phyloP scores from a whole-genome alignment of 1,140 invertebrate species.

The Danaus melanippus region DNA sequence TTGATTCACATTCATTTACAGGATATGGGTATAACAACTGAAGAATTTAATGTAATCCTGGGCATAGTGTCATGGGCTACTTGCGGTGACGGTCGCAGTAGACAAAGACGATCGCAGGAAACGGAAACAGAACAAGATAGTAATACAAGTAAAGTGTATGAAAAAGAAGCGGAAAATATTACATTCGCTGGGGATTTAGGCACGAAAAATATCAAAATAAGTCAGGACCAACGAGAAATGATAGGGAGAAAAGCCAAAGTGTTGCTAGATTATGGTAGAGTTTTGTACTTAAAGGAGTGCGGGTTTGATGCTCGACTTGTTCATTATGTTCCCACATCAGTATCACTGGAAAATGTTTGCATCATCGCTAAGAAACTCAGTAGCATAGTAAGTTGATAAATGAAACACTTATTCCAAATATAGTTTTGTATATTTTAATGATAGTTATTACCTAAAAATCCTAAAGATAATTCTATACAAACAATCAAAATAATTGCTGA shows the following conservation, averaged over 20 bases:
- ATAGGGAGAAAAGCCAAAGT: slow-evolving; percentile 83
- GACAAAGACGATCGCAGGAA: slow-evolving; percentile 5
- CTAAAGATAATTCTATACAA: slow-evolving; percentile 13
- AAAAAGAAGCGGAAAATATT: not conserved
- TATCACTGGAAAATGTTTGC: slow-evolving; percentile 86
- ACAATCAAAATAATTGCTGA: slow-evolving; percentile 3
- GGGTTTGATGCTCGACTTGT: slow-evolving; percentile 76
- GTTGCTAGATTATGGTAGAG: slow-evolving; percentile 82
- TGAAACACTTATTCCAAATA: slow-evolving; percentile 42
- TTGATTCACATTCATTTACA: slow-evolving; percentile 33
- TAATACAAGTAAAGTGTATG: not conserved
- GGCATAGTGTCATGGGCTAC: slow-evolving; percentile 89
- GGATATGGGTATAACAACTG: slow-evolving; percentile 71
- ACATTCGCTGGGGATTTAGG: slow-evolving; percentile 1
- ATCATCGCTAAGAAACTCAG: slow-evolving; percentile 72
- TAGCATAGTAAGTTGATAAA: slow-evolving; percentile 13
- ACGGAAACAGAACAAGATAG: not conserved
- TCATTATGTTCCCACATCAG: slow-evolving; percentile 75
- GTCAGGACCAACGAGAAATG: slow-evolving; percentile 69
- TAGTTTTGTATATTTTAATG: slow-evolving; percentile 49
- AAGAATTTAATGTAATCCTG: slow-evolving; percentile 84
- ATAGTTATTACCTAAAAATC: slow-evolving; percentile 42
- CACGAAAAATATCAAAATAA: slow-evolving; percentile 9
- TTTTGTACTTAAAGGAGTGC: slow-evolving; percentile 74
- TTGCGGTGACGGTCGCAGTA: slow-evolving; percentile 77